Base-by-base conservation (phyloP, 2,888 invertebrate species). In the Dynastes hyllus region DNA sequence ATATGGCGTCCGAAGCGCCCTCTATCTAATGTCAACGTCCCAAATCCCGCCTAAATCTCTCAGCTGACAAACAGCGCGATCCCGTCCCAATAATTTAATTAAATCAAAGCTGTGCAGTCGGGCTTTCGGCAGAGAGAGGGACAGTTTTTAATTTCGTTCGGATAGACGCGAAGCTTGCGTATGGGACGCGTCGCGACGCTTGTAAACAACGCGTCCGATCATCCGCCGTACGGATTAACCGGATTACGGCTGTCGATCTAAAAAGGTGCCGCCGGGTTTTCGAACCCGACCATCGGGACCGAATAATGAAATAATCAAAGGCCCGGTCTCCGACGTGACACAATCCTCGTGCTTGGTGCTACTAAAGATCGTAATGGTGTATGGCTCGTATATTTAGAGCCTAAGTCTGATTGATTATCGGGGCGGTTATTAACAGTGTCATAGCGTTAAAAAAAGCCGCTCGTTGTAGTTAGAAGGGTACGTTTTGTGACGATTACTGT, bases 111-210 rank as follows among this genome's bases (percentile, higher is more conserved):
- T 11, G 2, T 8, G 45, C 9, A n/a, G 51, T 9, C 65, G 32
- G 65, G 9, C 37, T 32, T 29, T 13, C 61, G 27, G n/a, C 63
- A 29, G 11, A 65, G 16, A 27, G 32, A 53, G 61, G 40, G 61
- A 37, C 75, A 75, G 69, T 77, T 77, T 77, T 77, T 77, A 77
- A 77, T 77, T 77, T 77, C 67, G 77, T 67, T 32, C 22, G 22
- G n/a, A 29, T 40, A 50, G 22, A 13, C 27, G 32, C 45, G 45
- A 45, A 45, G 8, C 45, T 45, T 45, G 45, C 45, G 45, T 45
- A 45, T 45, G 45, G 45, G 45, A 32, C 63, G 22, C 45, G 45
- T 45, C 67, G 67, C 65, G 65, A 65, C 32, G 65, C 32, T n/a
- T 50, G 67, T 67, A 67, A 67, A 67, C 67, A 67, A 67, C 67